Percentiles rank a stretch among this genome's conserved stretches.
phyloP scores from a whole-genome alignment of 2,113 vertebrate genomes.

The Otolemur garnettii region DNA sequence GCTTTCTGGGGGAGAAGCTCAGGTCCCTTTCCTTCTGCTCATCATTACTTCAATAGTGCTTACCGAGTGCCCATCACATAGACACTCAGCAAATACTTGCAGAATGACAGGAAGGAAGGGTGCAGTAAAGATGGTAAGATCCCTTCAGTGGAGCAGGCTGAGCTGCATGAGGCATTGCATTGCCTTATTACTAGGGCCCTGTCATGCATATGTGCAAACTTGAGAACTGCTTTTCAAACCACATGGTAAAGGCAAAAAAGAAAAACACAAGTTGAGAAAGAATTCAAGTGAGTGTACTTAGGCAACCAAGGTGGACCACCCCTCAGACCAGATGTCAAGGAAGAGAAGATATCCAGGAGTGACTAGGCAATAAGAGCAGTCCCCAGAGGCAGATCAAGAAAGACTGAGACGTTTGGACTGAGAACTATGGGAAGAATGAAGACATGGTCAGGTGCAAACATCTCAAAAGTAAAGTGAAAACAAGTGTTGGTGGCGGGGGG shows the following conservation, averaged over 20 bases:
- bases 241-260: not conserved
- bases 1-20: not conserved
- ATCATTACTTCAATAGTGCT: not conserved
- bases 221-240: not conserved
- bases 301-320: not conserved
- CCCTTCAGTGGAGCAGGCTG: not conserved
- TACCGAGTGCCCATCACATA: not conserved
- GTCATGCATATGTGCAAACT: not conserved
- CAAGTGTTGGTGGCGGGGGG: not conserved
- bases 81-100: not conserved
- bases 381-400: too few species aligned
- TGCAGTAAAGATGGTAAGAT: not conserved
- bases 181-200: not conserved
- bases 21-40: not conserved
- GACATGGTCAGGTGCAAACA: not conserved
- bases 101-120: not conserved
- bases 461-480: conserved; percentile 1
- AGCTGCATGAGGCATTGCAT: not conserved
- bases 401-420: not conserved
- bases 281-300: not conserved
- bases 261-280: not conserved
- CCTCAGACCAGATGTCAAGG: not conserved
- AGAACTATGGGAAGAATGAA: not conserved
- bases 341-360: not conserved
- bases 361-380: not conserved